Percentiles rank a stretch among this genome's conserved stretches.
phyloP scores from a whole-genome alignment of 2,113 vertebrate species.

The Aramus guarauna region DNA sequence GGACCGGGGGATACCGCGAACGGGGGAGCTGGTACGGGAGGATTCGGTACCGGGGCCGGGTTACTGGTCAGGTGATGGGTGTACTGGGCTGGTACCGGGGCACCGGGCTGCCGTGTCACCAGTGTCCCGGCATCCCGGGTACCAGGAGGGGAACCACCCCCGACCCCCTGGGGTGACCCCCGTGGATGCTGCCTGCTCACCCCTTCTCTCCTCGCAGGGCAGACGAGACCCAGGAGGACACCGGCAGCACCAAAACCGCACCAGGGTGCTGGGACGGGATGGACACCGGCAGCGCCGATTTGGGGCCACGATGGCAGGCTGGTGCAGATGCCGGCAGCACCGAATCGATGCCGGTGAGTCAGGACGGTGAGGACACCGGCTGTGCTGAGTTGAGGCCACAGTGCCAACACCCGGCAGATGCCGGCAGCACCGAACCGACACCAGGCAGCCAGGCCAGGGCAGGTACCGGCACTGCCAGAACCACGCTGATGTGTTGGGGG shows the following conservation, averaged over 20 bases:
- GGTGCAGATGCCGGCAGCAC: fast-evolving
- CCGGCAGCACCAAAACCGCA: neutral
- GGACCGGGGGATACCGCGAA: neutral
- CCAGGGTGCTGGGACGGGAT: neutral
- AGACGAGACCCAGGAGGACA: neutral
- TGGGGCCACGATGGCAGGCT: too few species aligned
- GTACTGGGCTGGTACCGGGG: neutral
- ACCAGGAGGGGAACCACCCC: too few species aligned
- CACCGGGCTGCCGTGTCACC: neutral
- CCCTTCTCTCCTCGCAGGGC: neutral
- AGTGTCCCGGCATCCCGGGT: neutral
- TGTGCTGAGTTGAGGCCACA: too few species aligned
- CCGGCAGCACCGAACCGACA: constrained; percentile 30
- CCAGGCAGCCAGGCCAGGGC: neutral
- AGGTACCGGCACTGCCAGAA: neutral
- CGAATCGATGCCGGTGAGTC: neutral
- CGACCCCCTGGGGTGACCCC: neutral
- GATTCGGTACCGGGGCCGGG: neutral
- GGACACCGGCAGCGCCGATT: neutral
- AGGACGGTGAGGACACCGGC: too few species aligned
- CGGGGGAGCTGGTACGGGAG: neutral
- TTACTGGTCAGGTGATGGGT: neutral
- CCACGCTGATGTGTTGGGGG: neutral
- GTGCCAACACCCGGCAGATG: neutral
- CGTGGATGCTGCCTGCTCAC: neutral